Evolutionary conservation across 2,797 vertebrate genomes (phyloP), one percentile per base, ranked within the genome.

Genomic region (Sarcoramphus papa): DNA sequence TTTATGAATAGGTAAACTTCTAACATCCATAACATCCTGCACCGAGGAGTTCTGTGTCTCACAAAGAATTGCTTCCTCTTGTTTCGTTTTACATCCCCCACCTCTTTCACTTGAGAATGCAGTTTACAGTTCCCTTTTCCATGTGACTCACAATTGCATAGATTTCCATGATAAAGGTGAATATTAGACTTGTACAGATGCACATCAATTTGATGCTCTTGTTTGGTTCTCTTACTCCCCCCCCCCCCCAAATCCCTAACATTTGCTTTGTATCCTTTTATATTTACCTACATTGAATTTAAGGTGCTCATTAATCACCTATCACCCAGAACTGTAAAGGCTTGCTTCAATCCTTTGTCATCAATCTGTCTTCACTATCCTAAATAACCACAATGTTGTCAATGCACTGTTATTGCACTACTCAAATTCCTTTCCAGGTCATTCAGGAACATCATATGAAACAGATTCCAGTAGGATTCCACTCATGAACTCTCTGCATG

Each of bases 201-300:
- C 20, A 37, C 5, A 78, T 21, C 5, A 48, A 21, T 75, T 75
- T 84, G 35, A 59, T 5, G 27, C 4, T 86, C 35, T 54, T 56
- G 2, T 48, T 74, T 65, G 20, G 7, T 64, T 68, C n/a, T 65
- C 14, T 27, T 18, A 4, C 7, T 8, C 12, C 12, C 2, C 4
- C 5, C 24, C 21, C 7, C 4, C 5, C 5, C 3, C 1, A n/a
- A 65, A 45, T 19, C 7, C 11, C 35, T 43, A 89, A 20, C 1
- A 43, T 51, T 80, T 86, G 7, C 22, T 31, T 31, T 81, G 12
- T n/a, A 35, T 76, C 15, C 22, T 59, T 87, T 31, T 31, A 33
- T 33, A 40, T 64, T 60, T 56, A 85, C 7, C 14, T 41, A 54
- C 6, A 54, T 31, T 30, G n/a, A 88, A 6, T 33, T 73, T 80